Evolutionary conservation across 53 echinoderm and acorn worm species (phyloP), one percentile per base, ranked within the genome.

Genomic region (Apostichopus leukothele): DNA sequence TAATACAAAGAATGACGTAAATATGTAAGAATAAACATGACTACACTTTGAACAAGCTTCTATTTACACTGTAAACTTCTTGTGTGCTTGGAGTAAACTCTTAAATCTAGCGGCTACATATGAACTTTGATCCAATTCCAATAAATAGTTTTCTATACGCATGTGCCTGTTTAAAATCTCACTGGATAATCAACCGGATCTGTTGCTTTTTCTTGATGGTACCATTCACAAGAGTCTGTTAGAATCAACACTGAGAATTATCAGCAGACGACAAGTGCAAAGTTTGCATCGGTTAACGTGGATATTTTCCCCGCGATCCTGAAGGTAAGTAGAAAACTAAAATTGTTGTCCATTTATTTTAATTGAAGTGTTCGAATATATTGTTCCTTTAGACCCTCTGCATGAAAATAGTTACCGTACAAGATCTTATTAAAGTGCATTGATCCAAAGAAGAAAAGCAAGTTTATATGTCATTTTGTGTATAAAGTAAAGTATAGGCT

Each of bases 71-170:
- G 79, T 19, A 79, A 19, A 52, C 79, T 16, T 53, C 50, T 79
- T 79, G 51, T n/a, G 79, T 13, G 51, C 39, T 19, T 79, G 63
- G 63, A 25, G 14, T 77, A 19, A 19, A 53, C 12, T 39, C 54
- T 79, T 79, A 50, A 52, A 79, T 51, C 53, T 63, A n/a, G n/a
- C n/a, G n/a, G 63, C 63, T 63, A 16, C 51, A 14, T 50, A 79
- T 79, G 79, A 79, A 79, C 79, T 79, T 79, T 79, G 79, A 79
- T 79, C 79, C 52, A 79, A 18, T 79, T 79, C 51, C 79, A 53
- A n/a, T 16, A 13, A 63, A 39, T 39, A 39, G 39, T 39, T 39
- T 39, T 39, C 39, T 39, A 39, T 39, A 39, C 39, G 39, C 39
- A 39, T 39, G 39, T 39, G 39, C 39, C 39, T 39, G 39, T 39